phyloP scores from a whole-genome alignment of 2,113 vertebrate genomes.

The Hemichromis elongatus region DNA sequence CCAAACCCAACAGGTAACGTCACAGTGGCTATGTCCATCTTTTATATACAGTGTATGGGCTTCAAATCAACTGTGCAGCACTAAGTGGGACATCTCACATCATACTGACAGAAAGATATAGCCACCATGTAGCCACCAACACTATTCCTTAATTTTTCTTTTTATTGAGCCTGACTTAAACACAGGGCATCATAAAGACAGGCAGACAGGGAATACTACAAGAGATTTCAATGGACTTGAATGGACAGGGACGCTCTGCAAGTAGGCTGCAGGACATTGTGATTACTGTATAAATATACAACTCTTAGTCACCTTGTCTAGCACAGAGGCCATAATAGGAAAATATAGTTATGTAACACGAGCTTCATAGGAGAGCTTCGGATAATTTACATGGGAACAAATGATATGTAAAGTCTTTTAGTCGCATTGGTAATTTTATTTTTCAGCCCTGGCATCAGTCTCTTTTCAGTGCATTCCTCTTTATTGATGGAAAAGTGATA shows the following conservation, averaged over 20 bases:
- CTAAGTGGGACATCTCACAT: not conserved
- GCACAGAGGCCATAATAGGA: not conserved
- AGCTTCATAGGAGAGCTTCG: no score
- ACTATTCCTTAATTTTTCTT: not conserved
- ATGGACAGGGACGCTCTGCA: not conserved
- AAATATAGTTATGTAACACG: not conserved
- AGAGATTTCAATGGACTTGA: no score
- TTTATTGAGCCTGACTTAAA: not conserved
- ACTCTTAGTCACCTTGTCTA: not conserved
- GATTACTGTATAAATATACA: not conserved
- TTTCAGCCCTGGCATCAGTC: not conserved
- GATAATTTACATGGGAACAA: not conserved
- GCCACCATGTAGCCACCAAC: not conserved
- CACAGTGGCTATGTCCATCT: not conserved
- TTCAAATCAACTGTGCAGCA: not conserved
- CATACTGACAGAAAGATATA: not conserved
- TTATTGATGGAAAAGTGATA: not conserved
- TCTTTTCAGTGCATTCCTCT: not conserved
- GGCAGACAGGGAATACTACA: not conserved
- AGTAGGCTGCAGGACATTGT: not conserved
- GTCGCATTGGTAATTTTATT: not conserved
- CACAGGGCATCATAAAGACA: not conserved
- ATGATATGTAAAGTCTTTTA: not conserved
- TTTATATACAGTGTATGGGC: not conserved
- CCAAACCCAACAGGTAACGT: fast-evolving